Percentiles rank a stretch among this genome's conserved stretches.
Evolutionary conservation across 2,797 vertebrate species (phyloP).

Genomic region (Gobio occitaniae): DNA sequence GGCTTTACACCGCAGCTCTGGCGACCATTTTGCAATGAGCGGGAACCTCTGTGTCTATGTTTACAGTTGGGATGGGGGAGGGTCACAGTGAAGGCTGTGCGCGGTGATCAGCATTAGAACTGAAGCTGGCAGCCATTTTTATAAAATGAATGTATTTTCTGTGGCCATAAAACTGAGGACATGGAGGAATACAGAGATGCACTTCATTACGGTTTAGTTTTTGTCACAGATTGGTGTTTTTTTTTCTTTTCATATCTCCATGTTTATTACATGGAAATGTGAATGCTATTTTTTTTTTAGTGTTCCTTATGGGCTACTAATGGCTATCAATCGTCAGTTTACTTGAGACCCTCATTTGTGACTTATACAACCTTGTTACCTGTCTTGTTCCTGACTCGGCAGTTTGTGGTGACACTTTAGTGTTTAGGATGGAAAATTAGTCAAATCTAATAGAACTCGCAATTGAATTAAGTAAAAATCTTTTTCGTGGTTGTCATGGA

Average conservation of each 20-base stretch:
- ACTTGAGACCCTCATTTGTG: not conserved
- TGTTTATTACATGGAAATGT: not conserved
- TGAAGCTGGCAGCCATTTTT: constrained; percentile 45
- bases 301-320: not conserved
- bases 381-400: not conserved
- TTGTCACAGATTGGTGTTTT: not conserved
- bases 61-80: constrained; percentile 61
- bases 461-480: not conserved
- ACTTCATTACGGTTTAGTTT: not conserved
- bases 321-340: not conserved
- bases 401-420: not conserved
- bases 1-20: constrained; percentile 52
- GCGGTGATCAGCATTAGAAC: constrained; percentile 71
- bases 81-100: constrained; percentile 43
- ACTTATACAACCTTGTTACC: not conserved
- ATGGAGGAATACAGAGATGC: not conserved
- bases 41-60: constrained; percentile 15
- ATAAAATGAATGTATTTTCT: not conserved
- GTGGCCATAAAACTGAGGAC: not conserved
- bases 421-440: not conserved
- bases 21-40: constrained; percentile 71
- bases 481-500: constrained; percentile 42
- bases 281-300: not conserved
- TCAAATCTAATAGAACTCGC: not conserved
- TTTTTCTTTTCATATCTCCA: not conserved